phyloP scores from a whole-genome alignment of 2,797 vertebrate species.

The Melanogrammus aeglefinus region DNA sequence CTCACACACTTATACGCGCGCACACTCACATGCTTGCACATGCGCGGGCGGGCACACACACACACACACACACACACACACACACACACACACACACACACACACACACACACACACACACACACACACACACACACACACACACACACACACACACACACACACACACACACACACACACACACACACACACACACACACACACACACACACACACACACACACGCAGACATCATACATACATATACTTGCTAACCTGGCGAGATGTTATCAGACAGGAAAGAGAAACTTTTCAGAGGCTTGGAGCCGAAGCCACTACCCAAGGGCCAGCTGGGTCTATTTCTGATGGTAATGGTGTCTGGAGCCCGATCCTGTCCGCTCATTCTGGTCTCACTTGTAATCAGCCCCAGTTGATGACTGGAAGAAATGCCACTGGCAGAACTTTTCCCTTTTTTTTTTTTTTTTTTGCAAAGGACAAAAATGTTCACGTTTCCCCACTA shows the following conservation, averaged over 20 bases:
- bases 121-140: background rate
- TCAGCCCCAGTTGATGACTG: constrained; percentile 71
- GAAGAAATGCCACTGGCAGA: constrained; percentile 72
- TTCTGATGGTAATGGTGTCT: constrained; percentile 74
- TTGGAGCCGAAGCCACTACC: constrained; percentile 42
- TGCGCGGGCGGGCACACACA: background rate
- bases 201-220: too few species aligned
- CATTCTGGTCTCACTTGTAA: constrained; percentile 71
- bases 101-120: too few species aligned
- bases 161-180: too few species aligned
- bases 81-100: too few species aligned
- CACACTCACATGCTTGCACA: background rate
- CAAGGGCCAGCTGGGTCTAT: constrained; percentile 64
- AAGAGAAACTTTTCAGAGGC: constrained; percentile 4
- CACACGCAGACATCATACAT: background rate
- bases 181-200: too few species aligned
- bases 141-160: too few species aligned
- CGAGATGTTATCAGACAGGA: background rate
- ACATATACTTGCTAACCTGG: constrained; percentile 1
- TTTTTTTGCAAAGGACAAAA: constrained; percentile 1
- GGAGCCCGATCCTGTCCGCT: constrained; percentile 77
- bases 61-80: too few species aligned
- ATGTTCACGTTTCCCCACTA: background rate
- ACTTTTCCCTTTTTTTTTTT: constrained; percentile 22
- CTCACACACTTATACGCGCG: background rate